phyloP scores from a whole-genome alignment of 1,140 invertebrate genomes.

The Leptinotarsa texana region DNA sequence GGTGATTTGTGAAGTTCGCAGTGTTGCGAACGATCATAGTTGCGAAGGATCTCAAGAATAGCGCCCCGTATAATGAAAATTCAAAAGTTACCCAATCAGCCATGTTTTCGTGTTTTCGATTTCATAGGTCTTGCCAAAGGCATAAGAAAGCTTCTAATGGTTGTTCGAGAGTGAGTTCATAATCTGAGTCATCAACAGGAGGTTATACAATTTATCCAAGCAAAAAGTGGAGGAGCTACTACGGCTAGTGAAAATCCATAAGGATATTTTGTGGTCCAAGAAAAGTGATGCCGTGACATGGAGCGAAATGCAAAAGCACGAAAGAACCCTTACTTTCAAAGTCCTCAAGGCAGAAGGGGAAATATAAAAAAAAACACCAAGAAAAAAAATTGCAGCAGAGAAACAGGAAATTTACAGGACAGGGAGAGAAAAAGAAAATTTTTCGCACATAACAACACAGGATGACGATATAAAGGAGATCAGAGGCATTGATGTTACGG shows the following conservation, averaged over 20 bases:
- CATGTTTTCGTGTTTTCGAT: too few relatives aligned
- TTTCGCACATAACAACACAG: neutral
- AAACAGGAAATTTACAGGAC: neutral
- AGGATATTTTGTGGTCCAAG: neutral
- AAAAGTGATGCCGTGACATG: neutral
- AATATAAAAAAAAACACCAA: neutral
- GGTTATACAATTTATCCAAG: neutral
- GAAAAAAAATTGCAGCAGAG: neutral
- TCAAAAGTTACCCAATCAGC: too few relatives aligned
- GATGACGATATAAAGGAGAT: too few relatives aligned
- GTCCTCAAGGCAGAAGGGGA: neutral
- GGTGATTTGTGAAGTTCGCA: too few relatives aligned
- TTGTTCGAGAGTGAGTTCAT: too few relatives aligned
- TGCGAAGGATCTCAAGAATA: too few relatives aligned
- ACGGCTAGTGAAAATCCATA: neutral
- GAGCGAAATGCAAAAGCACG: neutral
- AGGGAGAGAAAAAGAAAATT: neutral
- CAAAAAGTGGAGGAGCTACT: neutral
- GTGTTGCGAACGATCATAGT: too few relatives aligned
- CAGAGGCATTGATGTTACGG: too few relatives aligned
- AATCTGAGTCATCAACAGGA: neutral
- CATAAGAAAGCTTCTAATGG: too few relatives aligned
- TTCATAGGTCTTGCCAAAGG: too few relatives aligned
- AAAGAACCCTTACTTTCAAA: neutral
- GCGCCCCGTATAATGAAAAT: too few relatives aligned